Base-by-base conservation (phyloP, 2,797 vertebrate species). In the Eremophila alpestris region DNA sequence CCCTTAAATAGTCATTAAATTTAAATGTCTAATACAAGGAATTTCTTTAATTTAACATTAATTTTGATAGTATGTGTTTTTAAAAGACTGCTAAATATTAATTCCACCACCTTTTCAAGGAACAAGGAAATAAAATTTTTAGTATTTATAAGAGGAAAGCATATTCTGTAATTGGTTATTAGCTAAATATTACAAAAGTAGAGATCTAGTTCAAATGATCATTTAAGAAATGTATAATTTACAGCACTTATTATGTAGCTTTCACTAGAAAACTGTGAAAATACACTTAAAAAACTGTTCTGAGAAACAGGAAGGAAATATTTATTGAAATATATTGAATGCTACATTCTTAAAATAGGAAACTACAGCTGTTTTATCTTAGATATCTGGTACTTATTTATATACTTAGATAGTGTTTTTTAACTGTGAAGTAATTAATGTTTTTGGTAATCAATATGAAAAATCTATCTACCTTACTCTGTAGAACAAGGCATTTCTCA, bases 181-280 rank as follows among this genome's bases (percentile, higher is more conserved):
- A 98, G 96, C 96, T 87, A 97, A 97, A 97, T 98, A 95, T 98
- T 98, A 96, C 98, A 97, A 97, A 98, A 98, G 97, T 98, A 95
- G 98, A 96, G 97, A 97, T 97, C 95, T 97, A 95, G 96, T 98
- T 98, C 97, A 98, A 98, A 97, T 96, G 65, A 83, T 96, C 89
- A 97, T 97, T 98, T 96, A 81, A 97, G 97, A 95, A 95, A 94
- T 94, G 95, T 87, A 94, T 96, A 71, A 95, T 95, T 90, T 91
- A 97, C 85, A 82, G 76, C 96, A 93, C 54, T 90, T 95, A 87
- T 21, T 69, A 54, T 60, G 81, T 85, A 65, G 32, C 27, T 96
- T 94, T 94, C 45, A 56, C 38, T 91, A 83, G 41, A 77, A 90
- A 95, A 93, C 40, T 71, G 36, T 84, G 60, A 46, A 89, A 82